Evolutionary conservation across 2,797 vertebrate species (phyloP).

Genomic region (Coracias cyanogaster): DNA sequence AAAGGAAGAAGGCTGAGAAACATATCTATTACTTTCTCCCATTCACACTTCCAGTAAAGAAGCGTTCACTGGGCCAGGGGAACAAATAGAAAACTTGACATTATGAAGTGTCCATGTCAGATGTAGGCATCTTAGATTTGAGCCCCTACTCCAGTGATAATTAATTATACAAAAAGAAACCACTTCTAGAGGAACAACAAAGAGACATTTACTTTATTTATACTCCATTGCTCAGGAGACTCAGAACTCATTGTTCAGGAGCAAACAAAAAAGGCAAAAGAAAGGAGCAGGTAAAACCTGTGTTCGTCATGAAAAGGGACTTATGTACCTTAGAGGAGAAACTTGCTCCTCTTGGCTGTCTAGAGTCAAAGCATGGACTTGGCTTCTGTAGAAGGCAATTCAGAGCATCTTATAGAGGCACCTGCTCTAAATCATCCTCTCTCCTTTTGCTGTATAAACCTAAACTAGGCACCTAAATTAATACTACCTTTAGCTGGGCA

Average conservation of each 20-base stretch:
- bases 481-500: neutral
- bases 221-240: neutral
- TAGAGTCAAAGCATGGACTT: neutral
- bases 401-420: neutral
- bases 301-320: neutral
- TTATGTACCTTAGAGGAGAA: fast-evolving
- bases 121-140: neutral
- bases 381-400: neutral
- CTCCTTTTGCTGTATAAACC: neutral
- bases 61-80: neutral
- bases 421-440: neutral
- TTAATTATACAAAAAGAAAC: neutral
- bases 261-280: neutral
- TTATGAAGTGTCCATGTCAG: neutral
- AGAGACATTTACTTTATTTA: neutral
- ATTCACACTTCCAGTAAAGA: neutral
- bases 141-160: neutral
- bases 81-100: neutral
- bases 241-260: neutral
- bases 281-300: neutral
- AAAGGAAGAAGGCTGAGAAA: neutral
- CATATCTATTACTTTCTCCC: neutral
- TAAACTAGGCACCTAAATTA: neutral
- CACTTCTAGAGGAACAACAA: neutral
- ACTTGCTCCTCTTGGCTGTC: neutral